Conservation (phyloP, 2,888 invertebrate genomes). For the Phoronis australis region DNA sequence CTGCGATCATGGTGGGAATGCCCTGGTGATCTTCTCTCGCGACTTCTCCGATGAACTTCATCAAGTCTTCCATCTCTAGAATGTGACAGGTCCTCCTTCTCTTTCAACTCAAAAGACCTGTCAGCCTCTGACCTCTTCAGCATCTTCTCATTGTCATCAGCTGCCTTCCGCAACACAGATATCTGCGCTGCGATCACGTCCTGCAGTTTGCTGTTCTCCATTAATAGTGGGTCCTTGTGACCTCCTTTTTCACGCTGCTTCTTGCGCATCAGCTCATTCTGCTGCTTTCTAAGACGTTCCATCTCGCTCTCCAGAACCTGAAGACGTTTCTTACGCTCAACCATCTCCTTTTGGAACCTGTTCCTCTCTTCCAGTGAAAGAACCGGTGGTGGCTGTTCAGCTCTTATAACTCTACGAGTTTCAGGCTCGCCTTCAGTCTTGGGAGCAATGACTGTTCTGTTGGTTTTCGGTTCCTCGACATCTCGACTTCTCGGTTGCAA, state of each 20-base stretch:
- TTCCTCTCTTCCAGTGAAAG: slow-evolving; percentile 6
- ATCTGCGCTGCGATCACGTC: slow-evolving; percentile 40
- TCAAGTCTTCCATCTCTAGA: too few species aligned
- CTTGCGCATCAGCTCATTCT: slow-evolving; percentile 40
- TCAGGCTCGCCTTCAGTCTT: slow-evolving; percentile 8
- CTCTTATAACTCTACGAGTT: slow-evolving; percentile 1
- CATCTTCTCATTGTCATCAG: too few species aligned
- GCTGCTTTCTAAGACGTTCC: slow-evolving; percentile 30
- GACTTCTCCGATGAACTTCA: too few species aligned
- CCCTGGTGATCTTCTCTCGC: neutral
- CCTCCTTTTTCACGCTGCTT: slow-evolving; percentile 33
- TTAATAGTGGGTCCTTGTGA: slow-evolving; percentile 40
- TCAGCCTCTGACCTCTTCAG: too few species aligned
- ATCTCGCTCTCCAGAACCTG: slow-evolving; percentile 29
- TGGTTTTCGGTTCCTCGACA: slow-evolving; percentile 6
- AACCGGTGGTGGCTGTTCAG: neutral
- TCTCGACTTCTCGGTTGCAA: slow-evolving; percentile 5
- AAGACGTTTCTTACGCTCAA: slow-evolving; percentile 21
- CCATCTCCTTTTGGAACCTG: slow-evolving; percentile 18
- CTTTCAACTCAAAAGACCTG: too few species aligned
- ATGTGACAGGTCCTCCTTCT: too few species aligned
- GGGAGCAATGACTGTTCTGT: slow-evolving; percentile 15
- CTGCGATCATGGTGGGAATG: neutral
- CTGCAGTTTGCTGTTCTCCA: slow-evolving; percentile 39
- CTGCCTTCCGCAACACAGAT: slow-evolving; percentile 18